Conservation (phyloP, 2,113 vertebrate species). For the Phrynocephalus versicolor region DNA sequence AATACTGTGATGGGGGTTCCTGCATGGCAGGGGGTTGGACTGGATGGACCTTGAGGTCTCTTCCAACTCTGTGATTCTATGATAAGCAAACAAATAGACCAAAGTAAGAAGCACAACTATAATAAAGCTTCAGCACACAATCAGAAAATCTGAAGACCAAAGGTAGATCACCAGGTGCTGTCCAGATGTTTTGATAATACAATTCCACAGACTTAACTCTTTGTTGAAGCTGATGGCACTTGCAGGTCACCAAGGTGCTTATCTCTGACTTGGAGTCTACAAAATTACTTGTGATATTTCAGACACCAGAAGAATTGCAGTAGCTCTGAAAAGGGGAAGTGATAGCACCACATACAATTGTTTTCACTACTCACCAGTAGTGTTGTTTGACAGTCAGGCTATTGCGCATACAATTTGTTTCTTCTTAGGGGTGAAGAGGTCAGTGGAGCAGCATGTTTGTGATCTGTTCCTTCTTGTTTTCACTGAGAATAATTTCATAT, state of each 20-base stretch:
- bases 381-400: too few relatives aligned
- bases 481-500: slow-evolving; percentile 1
- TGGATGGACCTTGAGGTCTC: too few relatives aligned
- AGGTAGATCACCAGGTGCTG: too few relatives aligned
- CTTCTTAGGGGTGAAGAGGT: background rate
- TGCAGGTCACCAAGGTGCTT: background rate
- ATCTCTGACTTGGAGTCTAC: background rate
- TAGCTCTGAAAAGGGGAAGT: background rate
- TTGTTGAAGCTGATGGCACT: background rate
- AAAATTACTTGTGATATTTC: background rate
- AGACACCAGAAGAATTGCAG: background rate
- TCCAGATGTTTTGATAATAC: background rate
- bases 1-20: too few relatives aligned
- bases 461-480: background rate
- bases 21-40: too few relatives aligned
- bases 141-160: background rate
- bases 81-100: too few relatives aligned
- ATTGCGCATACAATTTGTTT: background rate
- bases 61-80: too few relatives aligned
- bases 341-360: background rate
- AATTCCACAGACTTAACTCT: background rate
- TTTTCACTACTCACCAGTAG: background rate
- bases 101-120: background rate
- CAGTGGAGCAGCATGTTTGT: background rate
- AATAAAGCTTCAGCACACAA: background rate